phyloP scores from a whole-genome alignment of 2,888 invertebrate genomes.

The Drosophila pseudotalamancana region DNA sequence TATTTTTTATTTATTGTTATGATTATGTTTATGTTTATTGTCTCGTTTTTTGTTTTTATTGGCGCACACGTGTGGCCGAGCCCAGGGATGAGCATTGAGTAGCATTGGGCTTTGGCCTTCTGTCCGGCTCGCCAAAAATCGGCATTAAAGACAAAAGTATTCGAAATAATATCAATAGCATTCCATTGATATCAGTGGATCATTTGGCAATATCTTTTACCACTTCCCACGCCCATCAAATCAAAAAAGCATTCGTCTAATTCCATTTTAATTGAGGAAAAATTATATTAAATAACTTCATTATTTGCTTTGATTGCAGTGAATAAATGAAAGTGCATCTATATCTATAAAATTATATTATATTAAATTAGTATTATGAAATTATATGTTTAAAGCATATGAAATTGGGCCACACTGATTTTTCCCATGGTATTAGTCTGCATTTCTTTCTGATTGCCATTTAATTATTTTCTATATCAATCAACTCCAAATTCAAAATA shows the following conservation, averaged over 20 bases:
- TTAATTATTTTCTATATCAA: constrained; percentile 53
- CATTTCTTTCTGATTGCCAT: constrained; percentile 38
- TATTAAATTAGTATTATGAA: too few species aligned
- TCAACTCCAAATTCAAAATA: constrained; percentile 40
- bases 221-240: constrained; percentile 56
- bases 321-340: too few species aligned
- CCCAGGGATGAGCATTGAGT: constrained; percentile 44
- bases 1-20: constrained; percentile 16
- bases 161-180: background rate
- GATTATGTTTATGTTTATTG: constrained; percentile 14
- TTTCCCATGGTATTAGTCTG: constrained; percentile 35
- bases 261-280: constrained; percentile 42
- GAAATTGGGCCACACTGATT: background rate
- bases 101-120: constrained; percentile 66
- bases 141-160: constrained; percentile 25
- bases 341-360: too few species aligned
- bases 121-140: constrained; percentile 47
- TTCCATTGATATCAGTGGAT: constrained; percentile 18
- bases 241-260: constrained; percentile 22
- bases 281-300: background rate
- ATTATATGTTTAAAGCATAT: too few species aligned
- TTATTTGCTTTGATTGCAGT: too few species aligned
- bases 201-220: constrained; percentile 12
- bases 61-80: constrained; percentile 27
- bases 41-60: constrained; percentile 15